Conservation (phyloP, 1,140 invertebrate species). For the Paracyclopina nana region DNA sequence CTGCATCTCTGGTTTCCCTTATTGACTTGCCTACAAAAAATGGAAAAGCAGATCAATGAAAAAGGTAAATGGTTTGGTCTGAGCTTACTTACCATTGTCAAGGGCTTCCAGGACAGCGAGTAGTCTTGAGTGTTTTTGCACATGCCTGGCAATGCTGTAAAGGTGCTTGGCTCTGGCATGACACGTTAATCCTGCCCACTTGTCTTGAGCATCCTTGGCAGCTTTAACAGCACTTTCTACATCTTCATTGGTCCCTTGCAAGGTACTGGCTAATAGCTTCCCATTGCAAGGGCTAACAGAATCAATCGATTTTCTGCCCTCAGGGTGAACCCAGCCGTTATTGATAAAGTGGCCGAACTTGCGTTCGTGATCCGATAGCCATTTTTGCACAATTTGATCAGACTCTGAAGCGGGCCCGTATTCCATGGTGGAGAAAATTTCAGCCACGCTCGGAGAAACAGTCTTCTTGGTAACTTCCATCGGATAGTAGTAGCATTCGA, state of each 20-base stretch:
- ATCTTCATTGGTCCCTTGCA: conserved; percentile 21
- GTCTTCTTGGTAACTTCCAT: conserved; percentile 8
- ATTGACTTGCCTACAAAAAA: conserved; percentile 28
- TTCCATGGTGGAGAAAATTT: conserved; percentile 21
- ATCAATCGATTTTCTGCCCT: conserved; percentile 19
- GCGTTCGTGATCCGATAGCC: conserved; percentile 21
- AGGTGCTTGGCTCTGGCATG: conserved; percentile 28
- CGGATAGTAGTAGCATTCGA: no score
- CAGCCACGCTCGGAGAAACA: conserved; percentile 9
- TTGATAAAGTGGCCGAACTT: conserved; percentile 22
- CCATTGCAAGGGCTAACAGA: conserved; percentile 17
- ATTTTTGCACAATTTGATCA: conserved; percentile 19
- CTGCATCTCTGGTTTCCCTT: conserved; percentile 27
- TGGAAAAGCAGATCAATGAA: no score
- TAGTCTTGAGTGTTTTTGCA: conserved; percentile 30
- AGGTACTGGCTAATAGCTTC: conserved; percentile 18
- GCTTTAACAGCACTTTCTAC: conserved; percentile 24
- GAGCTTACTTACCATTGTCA: conserved; percentile 26
- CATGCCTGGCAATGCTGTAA: conserved; percentile 32
- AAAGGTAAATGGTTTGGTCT: no score
- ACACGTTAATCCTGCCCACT: conserved; percentile 26
- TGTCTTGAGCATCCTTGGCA: conserved; percentile 24
- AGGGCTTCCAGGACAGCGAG: conserved; percentile 28
- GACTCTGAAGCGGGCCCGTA: conserved; percentile 21
- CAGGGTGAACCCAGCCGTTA: conserved; percentile 20